Evolutionary conservation across 1,140 invertebrate genomes (phyloP).

Genomic region (Eriocheir sinensis): DNA sequence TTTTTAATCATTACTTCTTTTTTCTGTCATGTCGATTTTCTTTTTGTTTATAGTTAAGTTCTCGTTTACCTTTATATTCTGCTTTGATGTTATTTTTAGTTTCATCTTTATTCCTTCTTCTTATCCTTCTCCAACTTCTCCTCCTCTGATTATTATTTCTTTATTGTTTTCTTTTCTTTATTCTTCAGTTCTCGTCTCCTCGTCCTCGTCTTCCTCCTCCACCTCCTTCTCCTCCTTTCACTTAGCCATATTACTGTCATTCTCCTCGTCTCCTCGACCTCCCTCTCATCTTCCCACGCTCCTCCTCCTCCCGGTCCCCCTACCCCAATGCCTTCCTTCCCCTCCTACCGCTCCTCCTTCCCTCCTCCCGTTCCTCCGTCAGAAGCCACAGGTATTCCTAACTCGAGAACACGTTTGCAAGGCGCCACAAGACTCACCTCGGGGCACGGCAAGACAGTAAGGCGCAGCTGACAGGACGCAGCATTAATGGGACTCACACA

Average conservation of each 20-base stretch:
- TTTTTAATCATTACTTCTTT: too few species aligned
- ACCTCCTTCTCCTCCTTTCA: too few species aligned
- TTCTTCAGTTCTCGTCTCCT: background rate
- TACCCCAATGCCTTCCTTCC: too few species aligned
- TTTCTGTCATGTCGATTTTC: too few species aligned
- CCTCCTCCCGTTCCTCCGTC: background rate
- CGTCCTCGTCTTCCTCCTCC: too few species aligned
- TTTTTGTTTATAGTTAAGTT: background rate
- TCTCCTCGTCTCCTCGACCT: background rate
- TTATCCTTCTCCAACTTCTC: background rate
- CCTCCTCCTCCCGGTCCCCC: background rate
- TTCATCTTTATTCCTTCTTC: background rate
- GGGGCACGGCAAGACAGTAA: background rate
- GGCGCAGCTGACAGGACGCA: background rate
- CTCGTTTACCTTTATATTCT: background rate
- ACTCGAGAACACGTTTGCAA: background rate
- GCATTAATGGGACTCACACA: too few species aligned
- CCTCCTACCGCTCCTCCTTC: background rate
- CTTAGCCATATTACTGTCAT: background rate
- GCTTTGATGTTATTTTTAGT: background rate
- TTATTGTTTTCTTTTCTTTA: background rate
- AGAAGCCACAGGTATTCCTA: slow-evolving; percentile 14
- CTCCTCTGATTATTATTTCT: too few species aligned
- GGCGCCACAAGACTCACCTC: background rate
- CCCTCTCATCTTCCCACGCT: background rate